Percentiles rank a stretch among this genome's conserved stretches.
Evolutionary conservation across 2,797 vertebrate genomes (phyloP).

Genomic region (Dallia pectoralis): DNA sequence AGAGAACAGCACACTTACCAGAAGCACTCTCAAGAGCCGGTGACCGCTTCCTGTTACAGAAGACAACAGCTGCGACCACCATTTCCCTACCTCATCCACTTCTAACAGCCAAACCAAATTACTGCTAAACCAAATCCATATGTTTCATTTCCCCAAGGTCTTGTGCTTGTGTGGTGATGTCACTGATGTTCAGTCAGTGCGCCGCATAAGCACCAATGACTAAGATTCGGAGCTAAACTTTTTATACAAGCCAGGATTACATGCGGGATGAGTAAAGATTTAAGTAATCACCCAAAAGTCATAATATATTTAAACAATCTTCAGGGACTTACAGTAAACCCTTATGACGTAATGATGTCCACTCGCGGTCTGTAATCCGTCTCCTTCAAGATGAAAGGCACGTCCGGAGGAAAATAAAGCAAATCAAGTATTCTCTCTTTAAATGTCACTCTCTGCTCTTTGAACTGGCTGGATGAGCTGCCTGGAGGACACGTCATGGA

Average conservation of each 20-base stretch:
- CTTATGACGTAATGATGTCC: constrained; percentile 9
- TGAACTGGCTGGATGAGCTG: background rate
- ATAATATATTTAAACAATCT: constrained; percentile 16
- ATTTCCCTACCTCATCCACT: constrained; percentile 1
- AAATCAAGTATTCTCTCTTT: background rate
- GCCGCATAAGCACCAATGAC: constrained; percentile 6
- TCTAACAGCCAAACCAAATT: constrained; percentile 23
- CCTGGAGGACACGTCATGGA: background rate
- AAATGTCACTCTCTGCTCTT: constrained; percentile 1
- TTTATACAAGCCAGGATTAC: constrained; percentile 19
- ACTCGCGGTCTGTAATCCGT: background rate
- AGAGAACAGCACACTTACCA: constrained; percentile 1
- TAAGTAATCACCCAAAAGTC: constrained; percentile 12
- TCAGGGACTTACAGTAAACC: background rate
- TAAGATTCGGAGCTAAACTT: background rate
- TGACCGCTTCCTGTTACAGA: constrained; percentile 1
- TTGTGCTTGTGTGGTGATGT: constrained; percentile 4
- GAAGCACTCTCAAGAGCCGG: constrained; percentile 9
- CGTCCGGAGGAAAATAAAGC: background rate
- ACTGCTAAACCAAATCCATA: constrained; percentile 29
- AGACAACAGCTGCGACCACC: constrained; percentile 17
- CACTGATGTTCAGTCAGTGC: background rate
- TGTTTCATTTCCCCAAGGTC: constrained; percentile 10
- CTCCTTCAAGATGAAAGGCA: constrained; percentile 4
- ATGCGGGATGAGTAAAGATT: constrained; percentile 11